phyloP scores from a whole-genome alignment of 2,113 vertebrate genomes.

The Oenanthe oenanthe region DNA sequence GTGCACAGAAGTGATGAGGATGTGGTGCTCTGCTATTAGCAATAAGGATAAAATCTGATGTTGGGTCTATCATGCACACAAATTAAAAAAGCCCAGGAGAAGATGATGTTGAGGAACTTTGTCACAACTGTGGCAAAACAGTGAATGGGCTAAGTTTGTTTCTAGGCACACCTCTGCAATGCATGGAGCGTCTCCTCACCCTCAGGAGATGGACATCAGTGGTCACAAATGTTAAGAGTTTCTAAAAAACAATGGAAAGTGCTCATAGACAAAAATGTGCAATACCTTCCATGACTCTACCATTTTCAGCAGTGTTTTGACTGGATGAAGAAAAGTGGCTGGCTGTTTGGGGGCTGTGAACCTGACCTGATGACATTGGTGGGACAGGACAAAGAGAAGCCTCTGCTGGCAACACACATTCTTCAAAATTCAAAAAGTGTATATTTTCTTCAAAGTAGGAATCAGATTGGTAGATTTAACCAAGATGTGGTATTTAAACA shows the following conservation, averaged over 20 bases:
- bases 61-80: background rate
- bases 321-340: background rate
- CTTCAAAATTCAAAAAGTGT: background rate
- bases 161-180: background rate
- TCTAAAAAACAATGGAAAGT: background rate
- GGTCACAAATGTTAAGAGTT: background rate
- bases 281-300: background rate
- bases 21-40: background rate
- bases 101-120: background rate
- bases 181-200: background rate
- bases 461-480: background rate
- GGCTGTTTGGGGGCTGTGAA: background rate
- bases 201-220: background rate
- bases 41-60: background rate
- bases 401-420: accelerated
- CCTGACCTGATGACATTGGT: background rate
- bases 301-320: background rate
- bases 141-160: background rate
- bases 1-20: background rate
- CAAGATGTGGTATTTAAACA: background rate
- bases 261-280: background rate
- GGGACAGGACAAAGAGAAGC: background rate
- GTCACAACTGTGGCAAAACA: background rate
- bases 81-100: background rate
- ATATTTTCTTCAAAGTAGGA: background rate